phyloP scores from a whole-genome alignment of 2,113 vertebrate species.

The Sterrhoptilus dennistouni region DNA sequence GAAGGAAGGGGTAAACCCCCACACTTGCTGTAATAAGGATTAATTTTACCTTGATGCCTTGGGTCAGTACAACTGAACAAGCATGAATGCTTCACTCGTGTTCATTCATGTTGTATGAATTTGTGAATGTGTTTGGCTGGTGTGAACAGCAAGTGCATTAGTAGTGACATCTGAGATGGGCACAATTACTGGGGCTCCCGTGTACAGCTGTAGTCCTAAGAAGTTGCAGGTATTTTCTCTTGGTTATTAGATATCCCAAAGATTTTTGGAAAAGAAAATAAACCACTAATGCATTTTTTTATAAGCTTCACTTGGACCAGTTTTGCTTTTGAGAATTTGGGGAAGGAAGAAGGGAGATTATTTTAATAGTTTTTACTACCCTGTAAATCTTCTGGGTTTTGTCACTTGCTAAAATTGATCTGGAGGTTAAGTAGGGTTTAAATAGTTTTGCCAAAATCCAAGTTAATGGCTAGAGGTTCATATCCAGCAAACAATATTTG shows the following conservation, averaged over 20 bases:
- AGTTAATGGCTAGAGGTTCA: background rate
- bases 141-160: background rate
- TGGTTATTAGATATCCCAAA: background rate
- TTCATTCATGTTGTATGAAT: background rate
- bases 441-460: background rate
- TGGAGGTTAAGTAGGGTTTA: background rate
- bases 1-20: background rate
- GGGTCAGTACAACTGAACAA: background rate
- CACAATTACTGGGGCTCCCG: background rate
- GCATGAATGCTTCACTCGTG: background rate
- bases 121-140: background rate
- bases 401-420: background rate
- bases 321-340: background rate
- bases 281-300: background rate
- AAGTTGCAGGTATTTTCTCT: background rate
- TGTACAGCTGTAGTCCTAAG: background rate
- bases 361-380: background rate
- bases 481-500: background rate
- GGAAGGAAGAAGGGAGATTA: background rate
- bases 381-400: background rate
- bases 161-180: background rate
- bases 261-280: background rate
- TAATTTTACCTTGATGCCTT: background rate
- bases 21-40: background rate
- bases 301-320: background rate